phyloP scores from a whole-genome alignment of 2,113 vertebrate genomes.

The Amblyopsis rosae region DNA sequence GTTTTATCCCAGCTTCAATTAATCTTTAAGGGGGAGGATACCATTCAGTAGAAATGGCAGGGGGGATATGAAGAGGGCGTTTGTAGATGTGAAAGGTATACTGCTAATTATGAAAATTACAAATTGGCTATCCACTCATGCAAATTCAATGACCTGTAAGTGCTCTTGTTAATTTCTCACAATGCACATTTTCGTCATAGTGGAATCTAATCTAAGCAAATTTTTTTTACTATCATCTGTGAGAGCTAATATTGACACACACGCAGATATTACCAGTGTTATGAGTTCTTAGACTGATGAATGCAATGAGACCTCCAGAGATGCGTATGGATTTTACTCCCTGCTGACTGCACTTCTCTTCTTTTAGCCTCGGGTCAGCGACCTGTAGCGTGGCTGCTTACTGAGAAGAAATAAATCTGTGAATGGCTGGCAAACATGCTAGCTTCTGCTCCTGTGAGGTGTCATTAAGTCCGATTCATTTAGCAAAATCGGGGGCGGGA shows the following conservation, averaged over 20 bases:
- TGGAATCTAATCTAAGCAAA: not conserved
- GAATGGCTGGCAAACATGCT: slow-evolving; percentile 25
- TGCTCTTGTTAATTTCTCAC: slow-evolving; percentile 34
- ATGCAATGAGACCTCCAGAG: slow-evolving; percentile 58
- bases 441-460: slow-evolving; percentile 45
- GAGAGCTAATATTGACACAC: slow-evolving; percentile 53
- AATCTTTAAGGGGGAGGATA: slow-evolving; percentile 86
- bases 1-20: slow-evolving; percentile 85
- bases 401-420: slow-evolving; percentile 17
- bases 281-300: slow-evolving; percentile 58
- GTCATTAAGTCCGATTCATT: slow-evolving; percentile 65
- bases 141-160: slow-evolving; percentile 58
- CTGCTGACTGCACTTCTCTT: slow-evolving; percentile 47
- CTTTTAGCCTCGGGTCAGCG: slow-evolving; percentile 35
- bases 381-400: slow-evolving; percentile 49
- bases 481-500: slow-evolving; percentile 55
- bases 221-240: not conserved
- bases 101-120: slow-evolving; percentile 78
- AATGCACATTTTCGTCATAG: slow-evolving; percentile 31
- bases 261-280: slow-evolving; percentile 55
- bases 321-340: slow-evolving; percentile 61
- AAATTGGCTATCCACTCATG: slow-evolving; percentile 59
- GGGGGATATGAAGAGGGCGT: slow-evolving; percentile 69
- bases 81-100: slow-evolving; percentile 66
- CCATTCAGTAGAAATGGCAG: slow-evolving; percentile 79